Evolutionary conservation across 2,888 invertebrate genomes (phyloP), one percentile per base, ranked within the genome.

Genomic region (Rhagophthalmus giganteus): DNA sequence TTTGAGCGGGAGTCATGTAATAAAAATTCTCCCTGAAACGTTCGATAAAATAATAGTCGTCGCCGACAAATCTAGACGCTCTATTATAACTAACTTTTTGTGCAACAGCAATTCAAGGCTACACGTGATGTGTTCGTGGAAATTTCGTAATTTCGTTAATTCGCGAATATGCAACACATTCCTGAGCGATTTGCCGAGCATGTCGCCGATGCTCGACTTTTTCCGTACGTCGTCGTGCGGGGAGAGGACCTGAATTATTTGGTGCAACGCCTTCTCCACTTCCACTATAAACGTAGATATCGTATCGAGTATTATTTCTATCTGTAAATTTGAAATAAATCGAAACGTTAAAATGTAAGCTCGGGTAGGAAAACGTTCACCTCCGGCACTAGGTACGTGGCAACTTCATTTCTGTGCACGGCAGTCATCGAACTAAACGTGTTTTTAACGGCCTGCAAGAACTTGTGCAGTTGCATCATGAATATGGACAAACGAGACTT

Each of bases 401-500:
- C 83, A 53, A 86, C 78, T 62, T 84, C 82, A 52, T 80, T 76
- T 59, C 83, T 75, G 64, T 85, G 83, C 9, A 78, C 74, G 9
- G 77, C 73, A 28, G 78, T 78, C 66, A 85, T 77, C 30, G 78
- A 76, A 42, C 79, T 77, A 60, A 84, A 80, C 28, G 83, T 81
- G 39, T 76, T 77, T 59, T 82, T 80, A 32, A 82, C 76, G 37
- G 80, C 81, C 55, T 81, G 79, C 33, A 85, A 66, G 50, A 85
- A 77, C 58, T 80, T 79, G 49, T 81, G 79, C 46, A 83, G 71
- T 66, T 85, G 85, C 37, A 79, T 79, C 70, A 85, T 76, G 62
- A 85, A 83, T 38, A 83, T 76, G n/a, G 85, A 84, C 50, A 85
- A 75, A 52, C 84, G 78, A 14, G 83, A 81, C 65, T 82, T 82